Percentiles rank a stretch among this genome's conserved stretches.
Evolutionary conservation across 2,888 invertebrate species (phyloP).

Genomic region (Cerceris rybyensis): DNA sequence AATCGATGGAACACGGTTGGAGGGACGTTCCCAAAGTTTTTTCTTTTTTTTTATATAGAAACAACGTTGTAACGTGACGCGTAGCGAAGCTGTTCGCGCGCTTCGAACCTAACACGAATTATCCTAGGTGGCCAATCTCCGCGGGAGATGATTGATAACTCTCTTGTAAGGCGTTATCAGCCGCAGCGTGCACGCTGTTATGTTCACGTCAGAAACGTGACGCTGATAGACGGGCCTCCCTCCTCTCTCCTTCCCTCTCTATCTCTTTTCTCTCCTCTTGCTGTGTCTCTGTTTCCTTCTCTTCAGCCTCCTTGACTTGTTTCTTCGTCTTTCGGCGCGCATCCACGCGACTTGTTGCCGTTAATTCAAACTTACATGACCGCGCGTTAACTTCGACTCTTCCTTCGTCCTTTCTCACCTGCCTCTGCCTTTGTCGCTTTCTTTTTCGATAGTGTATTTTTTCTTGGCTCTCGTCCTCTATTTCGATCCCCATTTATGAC

Average conservation of each 20-base stretch:
- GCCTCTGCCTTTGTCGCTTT: conserved; percentile 11
- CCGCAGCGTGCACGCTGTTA: conserved; percentile 71
- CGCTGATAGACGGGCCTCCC: conserved; percentile 63
- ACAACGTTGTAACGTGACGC: conserved; percentile 49
- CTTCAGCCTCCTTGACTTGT: neutral
- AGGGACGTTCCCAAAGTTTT: conserved; percentile 22
- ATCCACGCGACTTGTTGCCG: conserved; percentile 64
- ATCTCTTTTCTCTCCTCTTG: conserved; percentile 26
- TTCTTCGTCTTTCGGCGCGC: conserved; percentile 31
- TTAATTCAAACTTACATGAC: conserved; percentile 72
- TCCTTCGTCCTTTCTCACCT: conserved; percentile 26
- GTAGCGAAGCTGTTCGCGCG: conserved; percentile 41
- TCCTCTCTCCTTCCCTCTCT: conserved; percentile 33
- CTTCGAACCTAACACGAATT: conserved; percentile 52
- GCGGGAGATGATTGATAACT: conserved; percentile 75
- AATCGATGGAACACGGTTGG: conserved; percentile 39
- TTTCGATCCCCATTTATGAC: conserved; percentile 5
- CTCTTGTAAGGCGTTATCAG: conserved; percentile 71
- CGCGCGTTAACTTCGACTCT: conserved; percentile 61
- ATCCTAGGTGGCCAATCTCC: conserved; percentile 62
- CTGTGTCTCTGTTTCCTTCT: conserved; percentile 18
- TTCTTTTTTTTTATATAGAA: conserved; percentile 17
- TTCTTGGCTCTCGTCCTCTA: conserved; percentile 3
- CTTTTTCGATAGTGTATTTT: conserved; percentile 12
- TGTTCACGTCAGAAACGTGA: conserved; percentile 72